phyloP scores from a whole-genome alignment of 2,888 invertebrate species.

The Ceratothoa steindachneri region DNA sequence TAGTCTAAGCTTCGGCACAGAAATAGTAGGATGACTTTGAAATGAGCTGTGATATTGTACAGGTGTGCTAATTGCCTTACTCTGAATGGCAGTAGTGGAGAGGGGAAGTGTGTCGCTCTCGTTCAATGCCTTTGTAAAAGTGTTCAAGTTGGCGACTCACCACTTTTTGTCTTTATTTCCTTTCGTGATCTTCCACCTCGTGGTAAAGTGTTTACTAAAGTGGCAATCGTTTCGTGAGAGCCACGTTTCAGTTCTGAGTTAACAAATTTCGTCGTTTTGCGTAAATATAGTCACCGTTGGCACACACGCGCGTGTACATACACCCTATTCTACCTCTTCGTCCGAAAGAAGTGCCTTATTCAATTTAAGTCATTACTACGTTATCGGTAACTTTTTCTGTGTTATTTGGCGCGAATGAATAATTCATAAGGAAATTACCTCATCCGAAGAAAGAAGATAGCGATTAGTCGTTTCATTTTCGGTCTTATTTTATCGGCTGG shows the following conservation, averaged over 20 bases:
- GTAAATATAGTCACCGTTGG: too few species aligned
- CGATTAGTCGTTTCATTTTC: neutral
- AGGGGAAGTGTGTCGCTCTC: too few species aligned
- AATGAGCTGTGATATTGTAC: conserved; percentile 4
- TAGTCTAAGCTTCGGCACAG: conserved; percentile 7
- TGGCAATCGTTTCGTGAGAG: too few species aligned
- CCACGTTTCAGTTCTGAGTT: too few species aligned
- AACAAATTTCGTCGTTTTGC: too few species aligned
- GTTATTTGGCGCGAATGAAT: neutral
- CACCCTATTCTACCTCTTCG: neutral
- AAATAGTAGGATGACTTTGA: conserved; percentile 9
- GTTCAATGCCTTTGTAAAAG: too few species aligned
- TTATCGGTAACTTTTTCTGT: neutral
- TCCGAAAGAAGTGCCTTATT: neutral
- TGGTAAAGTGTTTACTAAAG: too few species aligned
- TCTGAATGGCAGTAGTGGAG: neutral
- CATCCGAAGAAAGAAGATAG: neutral
- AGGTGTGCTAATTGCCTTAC: neutral
- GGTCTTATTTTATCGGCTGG: neutral
- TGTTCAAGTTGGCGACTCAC: too few species aligned
- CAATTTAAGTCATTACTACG: neutral
- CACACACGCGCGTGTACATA: too few species aligned
- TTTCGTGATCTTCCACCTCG: too few species aligned
- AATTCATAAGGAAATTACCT: neutral
- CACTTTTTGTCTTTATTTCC: too few species aligned